phyloP scores from a whole-genome alignment of 2,113 vertebrate genomes.

The Potamarius usumacintae region DNA sequence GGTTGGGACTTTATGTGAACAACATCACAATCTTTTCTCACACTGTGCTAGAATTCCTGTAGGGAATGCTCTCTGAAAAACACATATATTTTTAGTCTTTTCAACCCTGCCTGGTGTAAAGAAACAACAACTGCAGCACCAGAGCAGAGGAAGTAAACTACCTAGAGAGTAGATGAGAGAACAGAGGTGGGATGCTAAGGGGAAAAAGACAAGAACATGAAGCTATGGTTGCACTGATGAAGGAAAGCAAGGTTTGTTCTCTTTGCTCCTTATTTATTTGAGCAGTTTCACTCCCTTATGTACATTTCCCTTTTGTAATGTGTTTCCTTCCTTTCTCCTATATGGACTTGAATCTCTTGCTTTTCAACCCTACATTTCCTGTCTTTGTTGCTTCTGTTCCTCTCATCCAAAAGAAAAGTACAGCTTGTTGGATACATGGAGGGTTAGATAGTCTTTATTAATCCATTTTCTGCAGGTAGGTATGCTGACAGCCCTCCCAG shows the following conservation, averaged over 20 bases:
- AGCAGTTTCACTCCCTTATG: background rate
- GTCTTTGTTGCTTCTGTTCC: background rate
- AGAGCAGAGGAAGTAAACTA: constrained; percentile 51
- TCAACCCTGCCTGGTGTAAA: constrained; percentile 69
- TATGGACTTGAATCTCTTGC: background rate
- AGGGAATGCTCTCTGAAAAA: constrained; percentile 67
- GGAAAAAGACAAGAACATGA: constrained; percentile 44
- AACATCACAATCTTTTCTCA: constrained; percentile 39
- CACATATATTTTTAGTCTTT: constrained; percentile 77
- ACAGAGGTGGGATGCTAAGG: constrained; percentile 35
- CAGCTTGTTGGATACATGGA: constrained; percentile 25
- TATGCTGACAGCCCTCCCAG: constrained; percentile 44
- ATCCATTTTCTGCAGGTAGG: constrained; percentile 39
- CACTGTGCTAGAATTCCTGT: constrained; percentile 60
- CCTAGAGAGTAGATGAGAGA: constrained; percentile 37
- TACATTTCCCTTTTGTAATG: background rate
- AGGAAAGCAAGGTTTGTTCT: constrained; percentile 39
- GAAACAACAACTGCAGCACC: constrained; percentile 66
- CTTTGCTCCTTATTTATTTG: constrained; percentile 42
- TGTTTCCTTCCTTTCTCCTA: constrained; percentile 17
- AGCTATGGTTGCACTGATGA: constrained; percentile 41
- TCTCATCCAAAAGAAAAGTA: background rate
- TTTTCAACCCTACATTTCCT: background rate
- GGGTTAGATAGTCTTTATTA: constrained; percentile 47
- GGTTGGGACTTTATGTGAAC: constrained; percentile 45